Percentiles rank a stretch among this genome's conserved stretches.
phyloP scores from a whole-genome alignment of 2,888 invertebrate species.

The Adelognathus sp. region DNA sequence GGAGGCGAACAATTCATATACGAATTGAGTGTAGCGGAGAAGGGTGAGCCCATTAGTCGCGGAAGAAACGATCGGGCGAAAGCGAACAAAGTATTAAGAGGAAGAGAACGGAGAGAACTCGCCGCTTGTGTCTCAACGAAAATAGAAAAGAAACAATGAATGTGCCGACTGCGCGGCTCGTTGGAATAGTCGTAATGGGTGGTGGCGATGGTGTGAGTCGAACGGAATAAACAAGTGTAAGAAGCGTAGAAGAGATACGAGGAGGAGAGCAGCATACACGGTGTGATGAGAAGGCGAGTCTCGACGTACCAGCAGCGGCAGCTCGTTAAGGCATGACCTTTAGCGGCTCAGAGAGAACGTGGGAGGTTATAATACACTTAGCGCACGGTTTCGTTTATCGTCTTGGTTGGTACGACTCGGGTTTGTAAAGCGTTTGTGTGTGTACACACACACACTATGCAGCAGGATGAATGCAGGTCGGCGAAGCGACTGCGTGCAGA shows the following conservation, averaged over 20 bases:
- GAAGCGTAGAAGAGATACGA: constrained; percentile 24
- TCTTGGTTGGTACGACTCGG: constrained; percentile 19
- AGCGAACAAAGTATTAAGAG: not conserved
- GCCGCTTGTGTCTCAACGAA: constrained; percentile 38
- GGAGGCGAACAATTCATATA: no score
- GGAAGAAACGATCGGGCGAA: not conserved
- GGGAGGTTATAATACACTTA: constrained; percentile 76
- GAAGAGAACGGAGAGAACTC: constrained; percentile 1
- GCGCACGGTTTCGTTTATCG: constrained; percentile 71
- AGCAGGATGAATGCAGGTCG: constrained; percentile 70
- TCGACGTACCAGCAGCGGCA: constrained; percentile 66
- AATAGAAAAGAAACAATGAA: constrained; percentile 32
- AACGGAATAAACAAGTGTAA: constrained; percentile 41
- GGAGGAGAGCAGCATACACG: constrained; percentile 26
- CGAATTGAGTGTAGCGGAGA: not conserved
- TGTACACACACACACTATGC: constrained; percentile 26
- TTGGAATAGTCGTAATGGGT: constrained; percentile 20
- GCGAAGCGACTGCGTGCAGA: constrained; percentile 56
- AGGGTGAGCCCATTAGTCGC: not conserved
- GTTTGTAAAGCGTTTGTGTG: not conserved
- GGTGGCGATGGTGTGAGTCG: constrained; percentile 11
- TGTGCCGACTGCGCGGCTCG: constrained; percentile 2
- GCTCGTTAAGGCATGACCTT: constrained; percentile 79
- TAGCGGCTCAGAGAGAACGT: constrained; percentile 76
- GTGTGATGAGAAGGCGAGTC: constrained; percentile 24